phyloP scores from a whole-genome alignment of 2,888 invertebrate genomes.

The Hypena proboscidalis region DNA sequence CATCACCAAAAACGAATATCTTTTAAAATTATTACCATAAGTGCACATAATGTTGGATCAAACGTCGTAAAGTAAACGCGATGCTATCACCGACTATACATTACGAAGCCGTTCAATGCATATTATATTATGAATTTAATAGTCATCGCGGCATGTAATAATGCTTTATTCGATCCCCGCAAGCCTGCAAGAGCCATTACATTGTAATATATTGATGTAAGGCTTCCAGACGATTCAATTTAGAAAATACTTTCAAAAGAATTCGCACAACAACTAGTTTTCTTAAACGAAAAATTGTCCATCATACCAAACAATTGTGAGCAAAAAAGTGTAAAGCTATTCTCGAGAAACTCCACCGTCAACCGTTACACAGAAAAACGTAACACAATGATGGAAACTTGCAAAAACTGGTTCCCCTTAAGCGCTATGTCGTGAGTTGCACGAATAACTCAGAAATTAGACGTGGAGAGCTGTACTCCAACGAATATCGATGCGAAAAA shows the following conservation, averaged over 20 bases:
- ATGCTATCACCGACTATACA: constrained; percentile 17
- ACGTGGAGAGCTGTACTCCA: constrained; percentile 21
- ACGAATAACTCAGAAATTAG: constrained; percentile 55
- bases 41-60: neutral
- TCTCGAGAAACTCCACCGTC: constrained; percentile 14
- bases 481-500: constrained; percentile 7
- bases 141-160: constrained; percentile 43
- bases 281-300: neutral
- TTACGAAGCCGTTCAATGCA: constrained; percentile 43
- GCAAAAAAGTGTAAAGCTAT: constrained; percentile 12
- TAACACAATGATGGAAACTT: constrained; percentile 45
- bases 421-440: constrained; percentile 63
- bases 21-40: constrained; percentile 1
- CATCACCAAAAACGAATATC: too few relatives aligned
- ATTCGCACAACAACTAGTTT: too few relatives aligned
- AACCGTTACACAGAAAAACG: constrained; percentile 34
- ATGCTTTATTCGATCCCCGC: constrained; percentile 23
- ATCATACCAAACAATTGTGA: constrained; percentile 4
- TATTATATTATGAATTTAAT: constrained; percentile 48
- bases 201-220: constrained; percentile 1
- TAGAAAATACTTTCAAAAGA: neutral
- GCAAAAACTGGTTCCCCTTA: constrained; percentile 51
- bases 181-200: neutral
- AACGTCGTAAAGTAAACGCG: constrained; percentile 11
- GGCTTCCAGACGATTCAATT: neutral